Evolutionary conservation across 1,140 invertebrate genomes (phyloP).

Genomic region (Danaus melanippus): DNA sequence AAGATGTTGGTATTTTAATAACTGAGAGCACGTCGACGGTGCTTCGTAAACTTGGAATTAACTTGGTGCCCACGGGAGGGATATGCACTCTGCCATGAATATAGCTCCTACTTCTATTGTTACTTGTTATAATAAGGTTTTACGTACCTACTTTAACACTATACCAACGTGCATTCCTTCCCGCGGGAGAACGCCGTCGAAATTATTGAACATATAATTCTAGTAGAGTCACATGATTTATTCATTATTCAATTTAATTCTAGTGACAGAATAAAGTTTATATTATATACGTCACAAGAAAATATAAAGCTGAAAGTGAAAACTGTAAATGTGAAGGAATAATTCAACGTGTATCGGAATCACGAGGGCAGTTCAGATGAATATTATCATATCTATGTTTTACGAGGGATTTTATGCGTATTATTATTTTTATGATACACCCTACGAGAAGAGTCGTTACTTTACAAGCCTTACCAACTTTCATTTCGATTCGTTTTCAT

Average conservation of each 20-base stretch:
- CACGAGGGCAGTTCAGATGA: constrained; percentile 35
- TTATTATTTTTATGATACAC: constrained; percentile 45
- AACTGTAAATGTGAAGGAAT: constrained; percentile 26
- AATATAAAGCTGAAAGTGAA: constrained; percentile 13
- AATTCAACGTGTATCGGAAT: constrained; percentile 31
- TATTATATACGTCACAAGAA: background rate
- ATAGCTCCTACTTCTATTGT: constrained; percentile 38
- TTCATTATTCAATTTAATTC: no score
- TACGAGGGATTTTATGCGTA: constrained; percentile 39
- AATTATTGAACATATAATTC: no score
- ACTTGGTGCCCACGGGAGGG: constrained; percentile 49
- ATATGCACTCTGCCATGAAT: constrained; percentile 47
- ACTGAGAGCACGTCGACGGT: constrained; percentile 41
- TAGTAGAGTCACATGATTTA: no score
- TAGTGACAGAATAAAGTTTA: no score
- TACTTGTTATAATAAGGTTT: constrained; percentile 37
- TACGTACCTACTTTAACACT: constrained; percentile 29
- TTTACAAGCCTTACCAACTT: constrained; percentile 24
- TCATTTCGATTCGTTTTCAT: no score
- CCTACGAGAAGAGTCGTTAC: constrained; percentile 33
- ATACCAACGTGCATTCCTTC: constrained; percentile 15
- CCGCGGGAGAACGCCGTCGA: constrained; percentile 3
- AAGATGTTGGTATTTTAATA: constrained; percentile 57
- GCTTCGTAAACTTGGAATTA: constrained; percentile 58
- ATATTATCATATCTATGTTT: constrained; percentile 45